Evolutionary conservation across 2,888 invertebrate genomes (phyloP).

Genomic region (Dysmachus trigonus): DNA sequence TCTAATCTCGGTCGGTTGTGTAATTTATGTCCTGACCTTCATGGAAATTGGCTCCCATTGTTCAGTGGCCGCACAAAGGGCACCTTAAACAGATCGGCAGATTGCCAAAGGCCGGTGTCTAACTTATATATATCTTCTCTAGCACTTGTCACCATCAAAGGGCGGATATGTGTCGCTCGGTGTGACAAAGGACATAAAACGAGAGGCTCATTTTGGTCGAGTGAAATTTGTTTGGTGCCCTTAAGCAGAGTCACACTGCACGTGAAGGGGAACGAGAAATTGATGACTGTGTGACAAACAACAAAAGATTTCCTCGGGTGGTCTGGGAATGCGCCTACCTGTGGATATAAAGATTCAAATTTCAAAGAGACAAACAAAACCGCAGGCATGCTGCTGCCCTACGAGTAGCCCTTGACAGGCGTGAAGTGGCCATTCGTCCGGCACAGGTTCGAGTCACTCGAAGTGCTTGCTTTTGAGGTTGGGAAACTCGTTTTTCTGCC

Average conservation of each 20-base stretch:
- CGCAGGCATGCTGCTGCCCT: neutral
- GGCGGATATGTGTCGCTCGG: neutral
- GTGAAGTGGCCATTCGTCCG: neutral
- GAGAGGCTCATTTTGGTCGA: neutral
- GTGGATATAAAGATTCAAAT: neutral
- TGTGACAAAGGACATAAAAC: neutral
- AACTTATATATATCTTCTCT: neutral
- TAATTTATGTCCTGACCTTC: neutral
- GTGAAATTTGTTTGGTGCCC: neutral
- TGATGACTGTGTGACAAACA: neutral
- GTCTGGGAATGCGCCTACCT: neutral
- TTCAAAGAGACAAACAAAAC: neutral
- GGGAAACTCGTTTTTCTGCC: neutral
- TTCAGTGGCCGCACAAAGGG: neutral
- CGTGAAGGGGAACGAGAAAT: neutral
- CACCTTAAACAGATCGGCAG: neutral
- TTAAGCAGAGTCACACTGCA: neutral
- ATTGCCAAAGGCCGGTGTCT: neutral
- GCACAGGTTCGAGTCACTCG: neutral
- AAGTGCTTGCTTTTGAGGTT: neutral
- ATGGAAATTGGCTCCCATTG: neutral
- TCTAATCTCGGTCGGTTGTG: neutral
- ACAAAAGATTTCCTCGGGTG: neutral
- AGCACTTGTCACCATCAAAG: neutral
- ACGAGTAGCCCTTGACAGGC: neutral